Base-by-base conservation (phyloP, 2,113 vertebrate species). In the Mormyrus iriodes region DNA sequence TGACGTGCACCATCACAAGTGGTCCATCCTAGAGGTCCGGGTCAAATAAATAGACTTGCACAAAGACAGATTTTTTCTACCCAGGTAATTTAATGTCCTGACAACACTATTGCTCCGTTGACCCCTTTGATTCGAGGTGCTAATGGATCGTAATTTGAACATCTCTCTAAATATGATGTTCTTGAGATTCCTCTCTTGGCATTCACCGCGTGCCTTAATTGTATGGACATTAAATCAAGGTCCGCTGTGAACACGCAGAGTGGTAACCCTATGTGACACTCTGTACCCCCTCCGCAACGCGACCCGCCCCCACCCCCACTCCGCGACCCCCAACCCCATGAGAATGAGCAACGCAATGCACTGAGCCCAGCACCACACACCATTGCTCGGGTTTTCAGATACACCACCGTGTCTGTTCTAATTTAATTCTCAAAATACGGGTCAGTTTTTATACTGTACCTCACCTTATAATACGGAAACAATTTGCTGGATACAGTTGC, bases 151-250 rank as follows among this genome's bases (percentile, higher is more conserved):
- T 84, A 84, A 84, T 84, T 89, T 84, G 35, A 84, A 44, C 73
- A 76, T 79, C 51, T 39, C 88, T 88, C 17, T 79, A 91, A 91
- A 85, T 89, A 85, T 89, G 97, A 93, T 92, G 96, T 95, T 94
- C 91, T 94, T 94, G 93, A 95, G 94, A 94, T 95, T 95, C 96
- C 96, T 96, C 97, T 98, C 97, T 98, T 98, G 97, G 97, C 97
- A 98, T 98, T 98, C 97, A 98, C 97, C 97, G 97, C 97, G 97
- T 98, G 97, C 97, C 97, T 98, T 98, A 98, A 98, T 98, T 98
- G 97, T 98, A 96, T 98, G 95, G 97, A 97, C 97, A 98, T 97
- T 97, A 98, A 98, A 98, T 98, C 97, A 98, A 98, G 97, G 97
- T 98, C 97, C 97, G 97, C 97, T 97, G 97, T 98, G 97, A 98